A percentile compares a stretch with the other conserved stretches of the same genome.
These are phyloP conservation scores for Scaptomyza polygonia DNA, from an alignment of 2,888 invertebrate species.

Conservation along the genomic window DNA sequence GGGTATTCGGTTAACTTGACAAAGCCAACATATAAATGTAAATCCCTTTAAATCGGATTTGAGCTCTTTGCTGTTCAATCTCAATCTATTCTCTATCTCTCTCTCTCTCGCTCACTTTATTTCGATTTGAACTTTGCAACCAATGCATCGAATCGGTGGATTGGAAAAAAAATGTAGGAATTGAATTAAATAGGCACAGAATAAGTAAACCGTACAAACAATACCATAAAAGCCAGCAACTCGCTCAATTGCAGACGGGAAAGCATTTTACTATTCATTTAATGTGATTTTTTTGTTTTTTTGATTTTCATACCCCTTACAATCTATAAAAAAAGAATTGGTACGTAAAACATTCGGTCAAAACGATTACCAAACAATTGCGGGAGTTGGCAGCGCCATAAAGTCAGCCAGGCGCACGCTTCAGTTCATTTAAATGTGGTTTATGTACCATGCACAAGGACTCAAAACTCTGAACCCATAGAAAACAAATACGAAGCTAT, in stretches of 20 bases:
- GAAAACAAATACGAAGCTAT: conserved; percentile 7
- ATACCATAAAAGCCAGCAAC: conserved; percentile 27
- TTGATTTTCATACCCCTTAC: background rate
- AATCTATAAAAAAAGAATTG: conserved; percentile 2
- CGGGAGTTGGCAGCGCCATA: conserved; percentile 35
- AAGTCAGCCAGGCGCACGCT: conserved; percentile 53
- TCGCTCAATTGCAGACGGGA: conserved; percentile 48
- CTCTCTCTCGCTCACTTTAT: conserved; percentile 2
- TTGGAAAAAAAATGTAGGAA: conserved; percentile 21
- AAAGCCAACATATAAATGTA: conserved; percentile 43
- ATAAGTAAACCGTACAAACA: conserved; percentile 48
- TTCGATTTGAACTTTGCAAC: conserved; percentile 22
- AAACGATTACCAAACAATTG: conserved; percentile 68
- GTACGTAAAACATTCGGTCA: conserved; percentile 59
- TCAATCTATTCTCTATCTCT: background rate
- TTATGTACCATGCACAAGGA: conserved; percentile 41
- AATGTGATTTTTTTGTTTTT: conserved; percentile 1
- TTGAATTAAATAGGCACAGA: conserved; percentile 56
- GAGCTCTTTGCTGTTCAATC: conserved; percentile 23
- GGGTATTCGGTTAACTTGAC: conserved; percentile 21
- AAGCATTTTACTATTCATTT: conserved; percentile 42
- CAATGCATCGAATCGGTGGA: conserved; percentile 35
- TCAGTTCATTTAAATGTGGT: conserved; percentile 69
- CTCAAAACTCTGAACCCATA: conserved; percentile 26
- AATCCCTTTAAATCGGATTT: conserved; percentile 54